phyloP scores from a whole-genome alignment of 92 coral and sea anemone species.

The Epizoanthus rinbou region DNA sequence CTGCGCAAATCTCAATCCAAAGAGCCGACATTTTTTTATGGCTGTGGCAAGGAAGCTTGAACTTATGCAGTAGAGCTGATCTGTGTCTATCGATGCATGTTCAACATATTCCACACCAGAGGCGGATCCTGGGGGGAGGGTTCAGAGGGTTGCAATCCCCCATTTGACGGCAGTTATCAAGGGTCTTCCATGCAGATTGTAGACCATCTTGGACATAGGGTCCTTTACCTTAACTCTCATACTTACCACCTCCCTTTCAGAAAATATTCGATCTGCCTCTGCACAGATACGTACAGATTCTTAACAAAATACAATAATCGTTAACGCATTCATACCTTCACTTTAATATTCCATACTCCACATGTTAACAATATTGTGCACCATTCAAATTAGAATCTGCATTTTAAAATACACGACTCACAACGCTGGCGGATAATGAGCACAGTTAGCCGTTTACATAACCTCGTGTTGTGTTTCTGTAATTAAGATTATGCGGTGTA shows the following conservation, averaged over 20 bases:
- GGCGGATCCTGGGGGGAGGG: not conserved
- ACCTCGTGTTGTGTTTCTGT: no score
- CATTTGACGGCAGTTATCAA: not conserved
- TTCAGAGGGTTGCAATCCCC: not conserved
- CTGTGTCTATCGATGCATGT: not conserved
- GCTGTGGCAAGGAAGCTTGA: no score
- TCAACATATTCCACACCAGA: slow-evolving; percentile 2
- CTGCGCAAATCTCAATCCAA: no score
- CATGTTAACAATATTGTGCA: not conserved
- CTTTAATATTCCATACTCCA: not conserved
- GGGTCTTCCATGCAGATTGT: slow-evolving; percentile 1
- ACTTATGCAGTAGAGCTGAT: no score
- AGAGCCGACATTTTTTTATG: no score
- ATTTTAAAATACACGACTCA: not conserved
- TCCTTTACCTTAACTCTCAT: not conserved
- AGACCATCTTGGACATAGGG: not conserved
- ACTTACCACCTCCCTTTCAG: not conserved
- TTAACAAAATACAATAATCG: not conserved
- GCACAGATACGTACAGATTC: not conserved
- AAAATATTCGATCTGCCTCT: not conserved
- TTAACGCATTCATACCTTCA: not conserved
- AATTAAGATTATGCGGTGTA: no score
- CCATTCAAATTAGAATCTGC: not conserved
- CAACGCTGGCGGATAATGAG: not conserved
- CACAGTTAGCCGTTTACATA: no score